phyloP scores from a whole-genome alignment of 2,113 vertebrate species.

The Jaculus jaculus region DNA sequence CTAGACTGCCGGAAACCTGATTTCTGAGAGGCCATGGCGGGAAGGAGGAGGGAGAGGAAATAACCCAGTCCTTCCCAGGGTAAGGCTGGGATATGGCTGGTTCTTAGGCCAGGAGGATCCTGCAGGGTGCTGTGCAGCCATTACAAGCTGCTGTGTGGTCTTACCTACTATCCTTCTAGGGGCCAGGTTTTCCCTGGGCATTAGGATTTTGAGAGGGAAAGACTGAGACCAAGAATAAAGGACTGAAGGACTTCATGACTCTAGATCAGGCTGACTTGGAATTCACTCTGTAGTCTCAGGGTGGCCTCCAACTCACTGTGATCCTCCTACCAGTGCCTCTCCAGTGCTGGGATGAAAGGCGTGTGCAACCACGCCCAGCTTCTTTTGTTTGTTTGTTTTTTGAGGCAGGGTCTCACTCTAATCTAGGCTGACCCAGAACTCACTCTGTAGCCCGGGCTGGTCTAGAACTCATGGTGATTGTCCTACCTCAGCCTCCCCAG shows the following conservation, averaged over 20 bases:
- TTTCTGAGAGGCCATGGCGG: constrained; percentile 54
- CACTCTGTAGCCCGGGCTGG: too few relatives aligned
- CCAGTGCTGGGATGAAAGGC: too few relatives aligned
- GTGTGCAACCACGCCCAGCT: too few relatives aligned
- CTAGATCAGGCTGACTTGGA: too few relatives aligned
- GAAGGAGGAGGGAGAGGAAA: constrained; percentile 35
- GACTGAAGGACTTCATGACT: neutral
- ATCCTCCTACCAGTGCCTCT: too few relatives aligned
- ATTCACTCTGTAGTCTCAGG: too few relatives aligned
- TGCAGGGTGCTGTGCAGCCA: neutral
- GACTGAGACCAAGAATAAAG: neutral
- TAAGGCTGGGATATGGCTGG: neutral
- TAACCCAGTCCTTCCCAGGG: constrained; percentile 9
- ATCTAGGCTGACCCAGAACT: too few relatives aligned
- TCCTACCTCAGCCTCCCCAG: too few relatives aligned
- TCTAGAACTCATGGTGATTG: too few relatives aligned
- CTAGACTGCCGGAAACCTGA: constrained; percentile 69
- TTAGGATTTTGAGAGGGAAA: constrained; percentile 37
- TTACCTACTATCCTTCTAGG: neutral
- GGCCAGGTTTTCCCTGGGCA: neutral
- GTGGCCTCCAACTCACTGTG: too few relatives aligned
- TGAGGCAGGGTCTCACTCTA: too few relatives aligned
- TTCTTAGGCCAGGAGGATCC: neutral
- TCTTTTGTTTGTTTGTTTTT: too few relatives aligned
- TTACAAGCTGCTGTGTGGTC: neutral